A percentile compares a stretch with the other conserved stretches of the same genome.
These are phyloP conservation scores for Myrmecophaga tridactyla DNA, from an alignment of 2,113 vertebrate species.

Conservation along the genomic window DNA sequence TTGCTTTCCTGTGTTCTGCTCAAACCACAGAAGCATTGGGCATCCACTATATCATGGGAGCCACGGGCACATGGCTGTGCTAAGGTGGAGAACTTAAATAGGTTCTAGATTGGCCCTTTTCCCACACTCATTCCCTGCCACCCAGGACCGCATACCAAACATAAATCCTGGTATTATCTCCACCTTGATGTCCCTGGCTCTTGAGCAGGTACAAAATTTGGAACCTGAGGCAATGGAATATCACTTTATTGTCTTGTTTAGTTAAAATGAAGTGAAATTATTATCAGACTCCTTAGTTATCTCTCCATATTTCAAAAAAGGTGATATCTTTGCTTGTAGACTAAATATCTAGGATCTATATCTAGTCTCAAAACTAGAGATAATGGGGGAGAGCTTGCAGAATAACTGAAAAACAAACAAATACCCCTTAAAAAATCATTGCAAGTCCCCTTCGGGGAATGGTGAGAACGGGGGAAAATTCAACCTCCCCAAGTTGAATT, in stretches of 20 bases:
- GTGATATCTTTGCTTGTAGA: not conserved
- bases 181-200: not conserved
- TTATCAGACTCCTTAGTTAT: not conserved
- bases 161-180: not conserved
- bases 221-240: not conserved
- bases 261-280: slow-evolving; percentile 27
- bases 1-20: not conserved
- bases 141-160: not conserved
- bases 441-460: too few relatives aligned
- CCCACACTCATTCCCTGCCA: not conserved
- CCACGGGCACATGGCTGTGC: not conserved
- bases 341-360: not conserved
- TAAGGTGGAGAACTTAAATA: not conserved
- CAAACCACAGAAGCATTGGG: not conserved
- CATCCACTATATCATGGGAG: not conserved
- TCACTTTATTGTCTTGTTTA: not conserved
- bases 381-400: not conserved
- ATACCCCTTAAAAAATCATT: not conserved
- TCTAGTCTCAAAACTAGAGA: not conserved
- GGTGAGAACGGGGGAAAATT: too few relatives aligned
- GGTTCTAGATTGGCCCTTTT: not conserved
- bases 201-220: not conserved
- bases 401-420: not conserved
- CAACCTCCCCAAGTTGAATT: too few relatives aligned
- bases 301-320: not conserved